Percentiles rank a stretch among this genome's conserved stretches.
Conservation (phyloP, 2,113 vertebrate genomes). For the Calyptommatus sinebrachiatus region DNA sequence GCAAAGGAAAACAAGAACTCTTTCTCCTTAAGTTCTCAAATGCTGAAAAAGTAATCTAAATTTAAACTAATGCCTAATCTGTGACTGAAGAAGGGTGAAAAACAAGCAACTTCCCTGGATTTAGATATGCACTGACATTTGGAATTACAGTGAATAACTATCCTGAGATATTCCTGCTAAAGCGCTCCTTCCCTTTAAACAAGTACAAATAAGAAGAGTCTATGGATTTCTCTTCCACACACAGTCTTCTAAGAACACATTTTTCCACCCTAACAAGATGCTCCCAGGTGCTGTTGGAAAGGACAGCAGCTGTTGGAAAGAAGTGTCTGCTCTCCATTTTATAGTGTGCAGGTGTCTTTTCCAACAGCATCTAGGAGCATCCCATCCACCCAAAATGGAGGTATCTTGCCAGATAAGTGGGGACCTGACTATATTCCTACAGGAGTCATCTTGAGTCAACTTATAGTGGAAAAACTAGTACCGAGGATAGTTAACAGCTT, state of each 20-base stretch:
- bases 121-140: not conserved
- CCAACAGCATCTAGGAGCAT: no score
- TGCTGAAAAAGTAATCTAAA: not conserved
- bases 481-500: not conserved
- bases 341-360: no score
- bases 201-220: no score
- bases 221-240: no score
- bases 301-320: no score
- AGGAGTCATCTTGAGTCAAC: not conserved
- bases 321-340: no score
- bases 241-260: no score
- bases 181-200: not conserved
- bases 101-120: conserved; percentile 22
- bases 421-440: no score
- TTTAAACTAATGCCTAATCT: conserved; percentile 25
- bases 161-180: fast-evolving
- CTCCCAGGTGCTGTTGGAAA: no score
- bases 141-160: conserved; percentile 3
- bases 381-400: no score
- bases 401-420: no score
- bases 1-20: conserved; percentile 6
- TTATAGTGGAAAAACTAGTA: not conserved
- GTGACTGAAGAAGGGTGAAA: not conserved
- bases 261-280: no score
- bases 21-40: conserved; percentile 31